A percentile compares a stretch with the other conserved stretches of the same genome.
Conservation (phyloP, 2,113 vertebrate species). For the Phalacrocorax brasilianus region DNA sequence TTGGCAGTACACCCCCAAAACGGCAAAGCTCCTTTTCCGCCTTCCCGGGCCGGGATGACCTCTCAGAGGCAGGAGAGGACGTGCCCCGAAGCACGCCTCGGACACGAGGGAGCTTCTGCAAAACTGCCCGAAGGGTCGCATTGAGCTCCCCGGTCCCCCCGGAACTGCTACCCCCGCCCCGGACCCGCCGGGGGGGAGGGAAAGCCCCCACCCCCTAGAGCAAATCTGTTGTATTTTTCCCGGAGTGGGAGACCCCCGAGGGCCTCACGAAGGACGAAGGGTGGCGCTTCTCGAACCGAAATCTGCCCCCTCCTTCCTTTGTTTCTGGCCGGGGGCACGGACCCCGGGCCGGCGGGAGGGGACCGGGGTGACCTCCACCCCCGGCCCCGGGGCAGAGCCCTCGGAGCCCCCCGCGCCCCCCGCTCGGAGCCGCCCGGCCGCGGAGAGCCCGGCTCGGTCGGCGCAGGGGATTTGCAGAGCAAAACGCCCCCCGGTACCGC, state of each 20-base stretch:
- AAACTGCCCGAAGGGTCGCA: neutral
- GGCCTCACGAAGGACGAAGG: too few relatives aligned
- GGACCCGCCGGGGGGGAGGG: fast-evolving
- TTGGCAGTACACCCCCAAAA: too few relatives aligned
- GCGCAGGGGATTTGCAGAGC: too few relatives aligned
- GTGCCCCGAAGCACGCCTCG: neutral
- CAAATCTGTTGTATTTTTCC: neutral
- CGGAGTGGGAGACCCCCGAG: neutral
- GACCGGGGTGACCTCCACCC: neutral
- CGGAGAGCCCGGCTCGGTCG: too few relatives aligned
- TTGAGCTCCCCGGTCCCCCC: neutral
- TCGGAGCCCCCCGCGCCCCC: too few relatives aligned
- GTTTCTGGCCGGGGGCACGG: neutral
- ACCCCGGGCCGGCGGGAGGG: too few relatives aligned
- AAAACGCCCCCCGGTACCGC: too few relatives aligned
- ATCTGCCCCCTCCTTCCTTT: neutral
- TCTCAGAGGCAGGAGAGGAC: neutral
- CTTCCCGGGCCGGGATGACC: neutral
- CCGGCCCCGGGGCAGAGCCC: too few relatives aligned
- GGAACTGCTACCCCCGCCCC: neutral
- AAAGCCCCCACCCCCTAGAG: neutral
- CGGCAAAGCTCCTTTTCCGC: neutral
- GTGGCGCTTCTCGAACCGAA: neutral
- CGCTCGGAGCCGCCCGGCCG: too few relatives aligned
- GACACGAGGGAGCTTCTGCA: neutral